Conservation (phyloP, 2,888 invertebrate species). For the Rhodophaea formosa region DNA sequence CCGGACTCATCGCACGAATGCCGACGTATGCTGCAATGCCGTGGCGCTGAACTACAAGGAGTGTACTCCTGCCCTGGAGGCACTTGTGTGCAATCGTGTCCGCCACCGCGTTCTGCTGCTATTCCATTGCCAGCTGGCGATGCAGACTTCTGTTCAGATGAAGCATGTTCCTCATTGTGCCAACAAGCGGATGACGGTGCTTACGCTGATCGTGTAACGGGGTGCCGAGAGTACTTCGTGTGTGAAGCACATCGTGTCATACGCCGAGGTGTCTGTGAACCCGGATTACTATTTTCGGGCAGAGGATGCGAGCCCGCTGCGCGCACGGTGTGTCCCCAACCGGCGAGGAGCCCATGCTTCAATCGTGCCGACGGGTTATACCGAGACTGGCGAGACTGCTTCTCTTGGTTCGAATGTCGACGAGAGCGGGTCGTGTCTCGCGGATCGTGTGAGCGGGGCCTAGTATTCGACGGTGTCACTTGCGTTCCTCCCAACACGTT, state of each 20-base stretch:
- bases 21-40: constrained; percentile 73
- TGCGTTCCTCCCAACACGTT: constrained; percentile 66
- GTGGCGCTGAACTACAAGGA: constrained; percentile 64
- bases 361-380: constrained; percentile 68
- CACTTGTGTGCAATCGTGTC: constrained; percentile 53
- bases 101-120: constrained; percentile 64
- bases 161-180: constrained; percentile 74
- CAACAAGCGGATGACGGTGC: constrained; percentile 77
- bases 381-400: constrained; percentile 72
- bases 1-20: constrained; percentile 82
- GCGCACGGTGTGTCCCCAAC: constrained; percentile 67
- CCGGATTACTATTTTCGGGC: constrained; percentile 74
- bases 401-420: constrained; percentile 74
- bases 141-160: constrained; percentile 74
- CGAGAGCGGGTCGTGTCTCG: constrained; percentile 66
- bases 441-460: constrained; percentile 68
- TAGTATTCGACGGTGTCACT: constrained; percentile 73
- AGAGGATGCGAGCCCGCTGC: constrained; percentile 73
- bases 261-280: constrained; percentile 78
- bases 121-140: constrained; percentile 75
- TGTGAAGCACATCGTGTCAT: constrained; percentile 77
- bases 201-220: constrained; percentile 76
- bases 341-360: constrained; percentile 69
- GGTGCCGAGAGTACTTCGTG: constrained; percentile 81
- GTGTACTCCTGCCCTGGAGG: constrained; percentile 57